Conservation (phyloP, 2,113 vertebrate species). For the Laticauda colubrina region DNA sequence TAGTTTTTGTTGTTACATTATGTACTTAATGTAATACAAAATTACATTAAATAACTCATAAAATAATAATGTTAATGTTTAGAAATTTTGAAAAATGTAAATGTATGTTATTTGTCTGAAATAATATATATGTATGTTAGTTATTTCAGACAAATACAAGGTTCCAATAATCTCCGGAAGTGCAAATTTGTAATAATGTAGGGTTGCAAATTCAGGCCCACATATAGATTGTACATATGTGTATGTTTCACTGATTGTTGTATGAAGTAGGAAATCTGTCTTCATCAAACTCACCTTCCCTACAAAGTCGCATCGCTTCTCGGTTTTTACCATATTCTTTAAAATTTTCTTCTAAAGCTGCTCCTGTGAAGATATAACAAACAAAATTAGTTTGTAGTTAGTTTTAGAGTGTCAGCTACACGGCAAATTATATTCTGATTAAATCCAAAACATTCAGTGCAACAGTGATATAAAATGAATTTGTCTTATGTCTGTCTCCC, state of each 20-base stretch:
- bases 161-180: background rate
- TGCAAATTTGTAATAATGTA: background rate
- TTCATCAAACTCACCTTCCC: slow-evolving; percentile 85
- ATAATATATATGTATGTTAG: background rate
- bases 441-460: background rate
- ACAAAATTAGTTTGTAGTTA: slow-evolving; percentile 35
- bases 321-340: slow-evolving; percentile 96
- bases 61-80: background rate
- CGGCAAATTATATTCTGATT: background rate
- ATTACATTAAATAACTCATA: background rate
- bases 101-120: background rate
- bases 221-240: too few species aligned
- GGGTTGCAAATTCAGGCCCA: background rate
- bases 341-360: slow-evolving; percentile 95
- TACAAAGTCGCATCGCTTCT: slow-evolving; percentile 97
- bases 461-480: background rate
- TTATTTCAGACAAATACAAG: background rate
- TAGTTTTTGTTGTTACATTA: background rate
- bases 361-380: slow-evolving; percentile 69
- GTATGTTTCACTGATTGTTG: background rate
- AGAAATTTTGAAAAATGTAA: background rate
- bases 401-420: background rate
- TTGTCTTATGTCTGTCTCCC: background rate
- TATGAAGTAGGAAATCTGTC: slow-evolving; percentile 4
- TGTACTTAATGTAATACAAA: background rate